Conservation (phyloP, 2,888 invertebrate species). For the Rotaria sp. region DNA sequence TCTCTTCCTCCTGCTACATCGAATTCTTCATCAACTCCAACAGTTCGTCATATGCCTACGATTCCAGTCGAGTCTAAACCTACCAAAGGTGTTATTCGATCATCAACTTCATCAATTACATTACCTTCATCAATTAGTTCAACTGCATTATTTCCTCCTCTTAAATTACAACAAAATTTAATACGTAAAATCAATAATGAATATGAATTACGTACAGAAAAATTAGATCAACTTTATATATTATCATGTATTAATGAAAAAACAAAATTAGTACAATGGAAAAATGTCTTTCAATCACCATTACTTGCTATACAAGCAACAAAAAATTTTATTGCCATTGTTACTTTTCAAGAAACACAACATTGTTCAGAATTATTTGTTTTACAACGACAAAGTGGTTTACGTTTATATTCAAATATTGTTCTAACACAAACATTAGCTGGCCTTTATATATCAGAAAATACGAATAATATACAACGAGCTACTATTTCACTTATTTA, state of each 20-base stretch:
- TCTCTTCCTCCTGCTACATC: neutral
- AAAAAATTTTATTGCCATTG: neutral
- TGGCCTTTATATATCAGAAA: neutral
- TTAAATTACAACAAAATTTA: neutral
- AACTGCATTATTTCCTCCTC: neutral
- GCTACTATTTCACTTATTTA: neutral
- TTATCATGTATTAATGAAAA: neutral
- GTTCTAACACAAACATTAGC: constrained; percentile 2
- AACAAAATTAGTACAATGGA: neutral
- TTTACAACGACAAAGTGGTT: neutral
- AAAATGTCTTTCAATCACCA: constrained; percentile 19
- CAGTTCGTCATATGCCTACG: neutral
- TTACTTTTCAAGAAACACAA: neutral
- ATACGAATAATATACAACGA: neutral
- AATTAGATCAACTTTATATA: neutral
- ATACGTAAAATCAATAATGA: neutral
- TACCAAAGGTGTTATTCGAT: neutral
- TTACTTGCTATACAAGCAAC: neutral
- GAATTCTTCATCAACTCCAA: neutral
- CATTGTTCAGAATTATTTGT: neutral
- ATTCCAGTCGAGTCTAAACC: neutral
- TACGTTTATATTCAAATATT: constrained; percentile 17
- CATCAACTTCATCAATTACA: neutral
- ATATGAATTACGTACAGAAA: constrained; percentile 4
- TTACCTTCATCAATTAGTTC: neutral